A percentile compares a stretch with the other conserved stretches of the same genome.
Conservation (phyloP, 2,113 vertebrate genomes). For the Oreotrochilus melanogaster region DNA sequence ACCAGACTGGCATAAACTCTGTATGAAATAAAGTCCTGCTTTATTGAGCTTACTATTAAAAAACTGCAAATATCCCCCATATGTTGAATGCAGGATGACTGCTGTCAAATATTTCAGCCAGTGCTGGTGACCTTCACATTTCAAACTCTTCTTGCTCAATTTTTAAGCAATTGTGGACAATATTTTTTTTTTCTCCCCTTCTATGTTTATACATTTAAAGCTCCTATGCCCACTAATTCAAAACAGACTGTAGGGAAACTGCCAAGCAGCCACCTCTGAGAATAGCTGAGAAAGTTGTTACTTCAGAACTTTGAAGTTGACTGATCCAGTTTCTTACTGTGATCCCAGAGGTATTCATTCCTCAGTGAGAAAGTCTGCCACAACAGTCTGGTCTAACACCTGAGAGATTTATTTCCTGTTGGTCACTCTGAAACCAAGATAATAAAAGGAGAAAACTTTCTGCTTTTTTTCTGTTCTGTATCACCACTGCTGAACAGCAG, state of each 20-base stretch:
- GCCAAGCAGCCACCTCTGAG: not conserved
- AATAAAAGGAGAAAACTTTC: not conserved
- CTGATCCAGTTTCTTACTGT: not conserved
- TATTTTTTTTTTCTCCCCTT: not conserved
- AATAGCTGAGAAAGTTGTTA: not conserved
- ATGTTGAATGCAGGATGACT: not conserved
- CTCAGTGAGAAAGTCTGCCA: not conserved
- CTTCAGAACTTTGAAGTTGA: not conserved
- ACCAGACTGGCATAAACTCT: conserved; percentile 16
- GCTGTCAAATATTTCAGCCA: not conserved
- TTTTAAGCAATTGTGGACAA: not conserved
- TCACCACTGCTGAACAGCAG: not conserved
- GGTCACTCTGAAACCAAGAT: not conserved
- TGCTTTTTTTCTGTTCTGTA: not conserved
- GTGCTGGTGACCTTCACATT: not conserved
- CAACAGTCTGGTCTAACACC: not conserved
- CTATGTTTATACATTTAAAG: not conserved
- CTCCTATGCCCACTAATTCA: not conserved
- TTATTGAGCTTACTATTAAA: not conserved
- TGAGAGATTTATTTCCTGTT: not conserved
- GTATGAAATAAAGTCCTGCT: not conserved
- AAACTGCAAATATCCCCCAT: not conserved
- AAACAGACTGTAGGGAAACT: not conserved
- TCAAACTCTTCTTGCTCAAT: too few relatives aligned
- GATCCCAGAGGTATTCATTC: not conserved